A percentile compares a stretch with the other conserved stretches of the same genome.
These are phyloP conservation scores for Ectemnius cavifrons DNA, from an alignment of 2,888 invertebrate genomes.

Conservation along the genomic window DNA sequence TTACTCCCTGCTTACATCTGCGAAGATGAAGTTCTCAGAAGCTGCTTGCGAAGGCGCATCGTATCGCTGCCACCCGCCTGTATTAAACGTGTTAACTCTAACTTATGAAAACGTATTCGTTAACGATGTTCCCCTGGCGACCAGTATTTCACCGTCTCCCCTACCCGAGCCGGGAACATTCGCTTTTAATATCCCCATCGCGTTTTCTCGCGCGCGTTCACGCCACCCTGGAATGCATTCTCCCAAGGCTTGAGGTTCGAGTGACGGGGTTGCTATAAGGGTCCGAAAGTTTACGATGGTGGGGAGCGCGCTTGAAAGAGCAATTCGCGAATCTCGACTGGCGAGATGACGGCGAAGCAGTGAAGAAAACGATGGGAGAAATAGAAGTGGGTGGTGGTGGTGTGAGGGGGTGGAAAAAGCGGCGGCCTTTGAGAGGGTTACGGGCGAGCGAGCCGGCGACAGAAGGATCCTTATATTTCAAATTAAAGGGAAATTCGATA, in stretches of 20 bases:
- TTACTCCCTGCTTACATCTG: neutral
- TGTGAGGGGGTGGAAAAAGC: neutral
- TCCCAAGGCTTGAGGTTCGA: constrained; percentile 29
- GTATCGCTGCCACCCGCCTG: constrained; percentile 1
- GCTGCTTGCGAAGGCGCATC: too few species aligned
- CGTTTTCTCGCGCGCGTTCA: constrained; percentile 29
- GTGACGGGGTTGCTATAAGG: neutral
- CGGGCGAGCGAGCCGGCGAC: constrained; percentile 58
- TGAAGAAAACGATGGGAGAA: constrained; percentile 38
- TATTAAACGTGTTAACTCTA: constrained; percentile 2
- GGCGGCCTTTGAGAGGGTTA: constrained; percentile 61
- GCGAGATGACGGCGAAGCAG: constrained; percentile 37
- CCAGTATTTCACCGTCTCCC: neutral
- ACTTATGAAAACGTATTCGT: constrained; percentile 2
- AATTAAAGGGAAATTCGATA: constrained; percentile 73
- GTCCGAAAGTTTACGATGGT: constrained; percentile 40
- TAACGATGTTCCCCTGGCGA: neutral
- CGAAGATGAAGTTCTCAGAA: too few species aligned
- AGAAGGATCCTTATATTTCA: constrained; percentile 69
- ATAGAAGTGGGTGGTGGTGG: constrained; percentile 20
- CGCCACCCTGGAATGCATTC: too few species aligned
- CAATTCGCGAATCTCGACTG: constrained; percentile 51
- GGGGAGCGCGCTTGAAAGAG: constrained; percentile 35
- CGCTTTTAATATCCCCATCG: constrained; percentile 1
- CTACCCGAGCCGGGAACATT: neutral